Evolutionary conservation across 2,797 vertebrate species (phyloP).

Genomic region (Sphenodon punctatus): DNA sequence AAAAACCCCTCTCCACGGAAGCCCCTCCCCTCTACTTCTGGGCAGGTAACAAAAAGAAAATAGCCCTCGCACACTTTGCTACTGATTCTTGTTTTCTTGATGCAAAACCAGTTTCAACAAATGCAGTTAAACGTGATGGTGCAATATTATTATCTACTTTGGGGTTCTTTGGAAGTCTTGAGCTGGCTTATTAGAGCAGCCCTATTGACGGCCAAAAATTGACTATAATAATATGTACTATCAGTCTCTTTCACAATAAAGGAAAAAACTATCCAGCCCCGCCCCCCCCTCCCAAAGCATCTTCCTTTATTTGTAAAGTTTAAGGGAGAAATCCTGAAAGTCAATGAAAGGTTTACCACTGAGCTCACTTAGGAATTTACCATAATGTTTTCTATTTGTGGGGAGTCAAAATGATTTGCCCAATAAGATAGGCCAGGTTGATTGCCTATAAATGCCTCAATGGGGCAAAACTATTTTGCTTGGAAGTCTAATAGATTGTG

Average conservation of each 20-base stretch:
- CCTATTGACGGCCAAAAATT: slow-evolving; percentile 17
- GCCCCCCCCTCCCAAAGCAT: slow-evolving; percentile 34
- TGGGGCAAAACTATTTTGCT: background rate
- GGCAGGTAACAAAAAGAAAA: slow-evolving; percentile 33
- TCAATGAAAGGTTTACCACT: background rate
- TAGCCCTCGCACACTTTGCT: slow-evolving; percentile 23
- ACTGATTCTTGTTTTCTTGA: slow-evolving; percentile 24
- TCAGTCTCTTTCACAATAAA: background rate
- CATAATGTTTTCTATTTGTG: too few relatives aligned
- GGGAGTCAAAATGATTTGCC: background rate
- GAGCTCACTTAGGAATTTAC: slow-evolving; percentile 29
- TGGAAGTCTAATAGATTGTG: slow-evolving; percentile 28
- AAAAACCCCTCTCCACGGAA: slow-evolving; percentile 63
- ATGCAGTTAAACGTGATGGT: too few relatives aligned
- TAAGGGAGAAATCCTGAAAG: background rate
- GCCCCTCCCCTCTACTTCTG: slow-evolving; percentile 51
- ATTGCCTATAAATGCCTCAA: slow-evolving; percentile 7
- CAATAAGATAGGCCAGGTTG: background rate
- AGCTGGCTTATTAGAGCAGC: background rate
- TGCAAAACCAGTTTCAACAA: slow-evolving; percentile 9
- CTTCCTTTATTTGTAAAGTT: background rate
- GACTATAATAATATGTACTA: rapidly evolving
- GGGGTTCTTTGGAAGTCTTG: slow-evolving; percentile 26
- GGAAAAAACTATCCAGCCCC: slow-evolving; percentile 18
- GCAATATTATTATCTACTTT: background rate